Conservation (phyloP, 2,113 vertebrate species). For the Alethe castanea region DNA sequence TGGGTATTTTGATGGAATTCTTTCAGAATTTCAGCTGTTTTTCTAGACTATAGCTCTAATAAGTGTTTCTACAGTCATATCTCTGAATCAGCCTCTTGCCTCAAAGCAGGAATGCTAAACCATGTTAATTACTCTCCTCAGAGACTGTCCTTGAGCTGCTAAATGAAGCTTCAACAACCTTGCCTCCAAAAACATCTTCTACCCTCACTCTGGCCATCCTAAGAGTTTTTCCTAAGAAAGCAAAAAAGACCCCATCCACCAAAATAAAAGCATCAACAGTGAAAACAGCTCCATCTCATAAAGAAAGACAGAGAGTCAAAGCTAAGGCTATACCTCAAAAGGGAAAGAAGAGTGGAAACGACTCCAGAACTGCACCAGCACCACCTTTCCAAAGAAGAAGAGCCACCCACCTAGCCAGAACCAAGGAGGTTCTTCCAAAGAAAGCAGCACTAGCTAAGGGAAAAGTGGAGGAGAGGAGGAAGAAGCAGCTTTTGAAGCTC, state of each 20-base stretch:
- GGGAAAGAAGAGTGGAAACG: not conserved
- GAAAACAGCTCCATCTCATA: not conserved
- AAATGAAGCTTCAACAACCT: slow-evolving; percentile 7
- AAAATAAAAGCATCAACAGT: not conserved
- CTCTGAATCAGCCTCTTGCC: not conserved
- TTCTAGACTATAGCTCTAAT: not conserved
- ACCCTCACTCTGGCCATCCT: not conserved
- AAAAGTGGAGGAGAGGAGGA: not conserved
- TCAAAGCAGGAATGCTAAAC: not conserved
- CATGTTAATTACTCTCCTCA: slow-evolving; percentile 32
- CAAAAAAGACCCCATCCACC: not conserved
- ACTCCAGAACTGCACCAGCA: not conserved
- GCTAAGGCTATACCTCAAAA: not conserved
- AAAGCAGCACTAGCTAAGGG: not conserved
- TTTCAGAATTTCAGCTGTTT: not conserved
- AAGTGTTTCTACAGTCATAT: not conserved
- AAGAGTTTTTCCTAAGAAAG: not conserved
- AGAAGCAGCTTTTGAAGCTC: not conserved
- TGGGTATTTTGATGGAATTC: not conserved
- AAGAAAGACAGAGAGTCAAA: not conserved
- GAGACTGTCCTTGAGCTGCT: slow-evolving; percentile 65
- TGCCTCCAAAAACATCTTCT: not conserved
- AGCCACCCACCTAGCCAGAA: not conserved
- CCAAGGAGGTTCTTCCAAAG: not conserved
- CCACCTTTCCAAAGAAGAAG: not conserved